Conservation (phyloP, 2,888 invertebrate species). For the Smittia sp. region DNA sequence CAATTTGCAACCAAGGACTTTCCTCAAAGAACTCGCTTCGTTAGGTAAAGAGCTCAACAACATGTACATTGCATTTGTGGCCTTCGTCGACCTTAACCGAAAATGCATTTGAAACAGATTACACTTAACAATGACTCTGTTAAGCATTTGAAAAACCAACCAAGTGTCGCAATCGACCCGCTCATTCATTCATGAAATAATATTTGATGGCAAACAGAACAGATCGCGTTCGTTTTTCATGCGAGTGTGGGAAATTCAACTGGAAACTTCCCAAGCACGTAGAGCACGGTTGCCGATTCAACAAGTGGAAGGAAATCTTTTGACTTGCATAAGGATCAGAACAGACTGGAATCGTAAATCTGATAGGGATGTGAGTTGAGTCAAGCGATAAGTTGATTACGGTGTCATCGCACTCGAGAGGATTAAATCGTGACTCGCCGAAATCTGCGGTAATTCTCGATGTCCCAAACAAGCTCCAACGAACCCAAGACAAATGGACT, state of each 20-base stretch:
- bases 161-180: conserved; percentile 1
- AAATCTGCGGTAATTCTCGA: conserved; percentile 9
- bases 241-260: conserved; percentile 1
- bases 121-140: conserved; percentile 16
- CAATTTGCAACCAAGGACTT: neutral
- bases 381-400: neutral
- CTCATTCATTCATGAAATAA: conserved; percentile 20
- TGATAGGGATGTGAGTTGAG: neutral
- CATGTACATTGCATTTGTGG: neutral
- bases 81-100: neutral
- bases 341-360: neutral
- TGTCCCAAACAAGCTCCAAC: conserved; percentile 10
- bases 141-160: neutral
- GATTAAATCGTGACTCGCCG: neutral
- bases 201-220: conserved; percentile 2
- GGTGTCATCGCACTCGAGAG: neutral
- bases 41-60: neutral
- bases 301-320: conserved; percentile 1
- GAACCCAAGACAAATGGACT: conserved; percentile 33
- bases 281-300: neutral
- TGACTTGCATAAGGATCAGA: neutral
- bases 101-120: conserved; percentile 2
- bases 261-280: conserved; percentile 14
- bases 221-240: neutral
- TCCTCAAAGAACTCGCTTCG: neutral